phyloP scores from a whole-genome alignment of 2,113 vertebrate genomes.

The Phainopepla nitens region DNA sequence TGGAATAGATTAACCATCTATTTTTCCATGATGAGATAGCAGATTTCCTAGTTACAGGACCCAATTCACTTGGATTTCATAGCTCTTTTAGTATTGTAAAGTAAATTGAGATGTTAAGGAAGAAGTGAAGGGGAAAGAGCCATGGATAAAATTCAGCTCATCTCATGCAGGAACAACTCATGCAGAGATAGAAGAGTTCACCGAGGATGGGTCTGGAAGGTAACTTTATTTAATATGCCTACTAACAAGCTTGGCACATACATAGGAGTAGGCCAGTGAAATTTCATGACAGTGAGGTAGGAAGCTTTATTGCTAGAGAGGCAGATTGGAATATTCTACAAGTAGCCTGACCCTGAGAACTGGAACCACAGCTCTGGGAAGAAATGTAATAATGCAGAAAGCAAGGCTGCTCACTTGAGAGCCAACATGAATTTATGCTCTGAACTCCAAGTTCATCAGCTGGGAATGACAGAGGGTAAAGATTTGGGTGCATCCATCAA shows the following conservation, averaged over 20 bases:
- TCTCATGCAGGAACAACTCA: background rate
- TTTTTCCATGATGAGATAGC: background rate
- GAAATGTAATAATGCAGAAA: slow-evolving; percentile 9
- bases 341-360: background rate
- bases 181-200: background rate
- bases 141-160: background rate
- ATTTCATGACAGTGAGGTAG: background rate
- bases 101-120: background rate
- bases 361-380: background rate
- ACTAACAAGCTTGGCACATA: background rate
- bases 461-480: background rate
- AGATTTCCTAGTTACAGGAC: background rate
- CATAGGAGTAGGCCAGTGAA: background rate
- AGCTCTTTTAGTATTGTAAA: background rate
- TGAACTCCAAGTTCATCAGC: background rate
- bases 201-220: background rate
- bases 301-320: background rate
- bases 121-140: background rate
- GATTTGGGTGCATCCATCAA: background rate
- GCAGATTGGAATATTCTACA: background rate
- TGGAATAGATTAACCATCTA: background rate
- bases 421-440: background rate
- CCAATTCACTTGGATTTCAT: background rate
- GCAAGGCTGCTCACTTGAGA: background rate
- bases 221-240: background rate